Conservation (phyloP, 1,140 invertebrate genomes). For the Sesamia nonagrioides region DNA sequence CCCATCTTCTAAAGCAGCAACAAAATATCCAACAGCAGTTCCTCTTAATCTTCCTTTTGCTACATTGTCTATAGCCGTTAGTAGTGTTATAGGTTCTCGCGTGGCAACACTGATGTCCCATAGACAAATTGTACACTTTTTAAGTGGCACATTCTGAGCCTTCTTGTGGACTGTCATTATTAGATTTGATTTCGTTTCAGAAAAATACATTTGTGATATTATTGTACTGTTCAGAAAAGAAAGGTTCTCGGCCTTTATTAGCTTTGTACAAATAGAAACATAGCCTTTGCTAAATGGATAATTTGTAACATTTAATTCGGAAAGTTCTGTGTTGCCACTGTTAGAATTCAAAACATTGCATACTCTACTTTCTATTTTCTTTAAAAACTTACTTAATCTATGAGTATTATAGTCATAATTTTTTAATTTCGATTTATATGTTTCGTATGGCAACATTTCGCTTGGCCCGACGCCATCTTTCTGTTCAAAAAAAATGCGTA, state of each 20-base stretch:
- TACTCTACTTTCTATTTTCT: slow-evolving; percentile 71
- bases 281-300: slow-evolving; percentile 76
- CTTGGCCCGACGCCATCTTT: slow-evolving; percentile 83
- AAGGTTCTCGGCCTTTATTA: slow-evolving; percentile 55
- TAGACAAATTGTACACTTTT: slow-evolving; percentile 87
- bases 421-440: slow-evolving; percentile 71
- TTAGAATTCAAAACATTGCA: slow-evolving; percentile 73
- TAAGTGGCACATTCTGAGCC: slow-evolving; percentile 41
- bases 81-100: slow-evolving; percentile 89
- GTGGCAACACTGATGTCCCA: slow-evolving; percentile 91
- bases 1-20: slow-evolving; percentile 92
- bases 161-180: slow-evolving; percentile 79
- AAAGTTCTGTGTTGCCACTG: slow-evolving; percentile 59
- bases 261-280: slow-evolving; percentile 62
- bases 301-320: slow-evolving; percentile 63
- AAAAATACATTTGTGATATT: slow-evolving; percentile 73
- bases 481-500: slow-evolving; percentile 80
- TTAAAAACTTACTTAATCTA: slow-evolving; percentile 75
- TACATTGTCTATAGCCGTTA: slow-evolving; percentile 89
- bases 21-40: slow-evolving; percentile 89
- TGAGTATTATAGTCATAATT: slow-evolving; percentile 62
- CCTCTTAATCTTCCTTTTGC: slow-evolving; percentile 89
- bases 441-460: slow-evolving; percentile 70
- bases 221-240: slow-evolving; percentile 66
- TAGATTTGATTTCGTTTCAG: slow-evolving; percentile 75